phyloP scores from a whole-genome alignment of 2,797 vertebrate genomes.

The Xyrichtys novacula region DNA sequence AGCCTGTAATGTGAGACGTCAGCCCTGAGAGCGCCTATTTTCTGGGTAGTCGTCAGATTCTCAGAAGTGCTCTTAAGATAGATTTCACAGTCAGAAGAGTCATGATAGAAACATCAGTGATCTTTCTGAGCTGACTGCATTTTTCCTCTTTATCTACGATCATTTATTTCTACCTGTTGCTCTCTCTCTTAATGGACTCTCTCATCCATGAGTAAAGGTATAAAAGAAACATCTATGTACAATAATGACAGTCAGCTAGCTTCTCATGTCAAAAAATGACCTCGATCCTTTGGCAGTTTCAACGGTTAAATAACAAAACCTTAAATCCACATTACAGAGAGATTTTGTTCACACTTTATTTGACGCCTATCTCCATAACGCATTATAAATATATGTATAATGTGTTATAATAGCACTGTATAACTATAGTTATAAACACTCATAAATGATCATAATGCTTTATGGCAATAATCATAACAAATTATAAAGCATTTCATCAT shows the following conservation, averaged over 20 bases:
- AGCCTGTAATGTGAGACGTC: conserved; percentile 54
- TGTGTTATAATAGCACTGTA: too few relatives aligned
- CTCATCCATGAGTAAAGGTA: neutral
- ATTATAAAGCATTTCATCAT: too few relatives aligned
- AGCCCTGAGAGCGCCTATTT: conserved; percentile 20
- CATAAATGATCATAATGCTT: too few relatives aligned
- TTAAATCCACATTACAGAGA: neutral
- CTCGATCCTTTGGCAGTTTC: too few relatives aligned
- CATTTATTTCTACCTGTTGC: neutral
- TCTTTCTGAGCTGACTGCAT: neutral
- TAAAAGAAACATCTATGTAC: neutral
- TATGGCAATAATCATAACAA: too few relatives aligned
- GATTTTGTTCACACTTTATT: too few relatives aligned
- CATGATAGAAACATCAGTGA: conserved; percentile 36
- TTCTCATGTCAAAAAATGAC: too few relatives aligned
- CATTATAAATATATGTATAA: too few relatives aligned
- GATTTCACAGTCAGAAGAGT: conserved; percentile 32
- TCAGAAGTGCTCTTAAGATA: conserved; percentile 46
- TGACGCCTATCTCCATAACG: too few relatives aligned
- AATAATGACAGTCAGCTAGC: neutral
- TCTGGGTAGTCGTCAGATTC: conserved; percentile 31
- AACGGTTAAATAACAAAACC: too few relatives aligned
- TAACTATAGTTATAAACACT: too few relatives aligned
- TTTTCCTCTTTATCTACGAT: conserved; percentile 1
- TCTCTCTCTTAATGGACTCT: neutral